Evolutionary conservation across 2,888 invertebrate genomes (phyloP).

Genomic region (Harpagoxenus sublaevis): DNA sequence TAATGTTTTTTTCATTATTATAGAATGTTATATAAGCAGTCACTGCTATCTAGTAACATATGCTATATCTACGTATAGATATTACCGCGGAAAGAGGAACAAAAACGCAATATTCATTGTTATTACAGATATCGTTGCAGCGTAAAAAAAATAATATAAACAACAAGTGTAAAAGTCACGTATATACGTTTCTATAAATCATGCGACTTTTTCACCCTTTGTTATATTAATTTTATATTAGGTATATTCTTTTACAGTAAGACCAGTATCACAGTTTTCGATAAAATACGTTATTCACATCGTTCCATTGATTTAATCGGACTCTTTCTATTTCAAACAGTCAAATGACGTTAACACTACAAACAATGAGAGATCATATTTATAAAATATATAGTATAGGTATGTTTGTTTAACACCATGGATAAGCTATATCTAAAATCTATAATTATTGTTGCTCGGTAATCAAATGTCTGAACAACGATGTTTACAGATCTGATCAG

Average conservation of each 20-base stretch:
- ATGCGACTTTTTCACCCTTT: background rate
- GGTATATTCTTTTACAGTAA: background rate
- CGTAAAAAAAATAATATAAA: background rate
- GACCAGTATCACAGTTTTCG: background rate
- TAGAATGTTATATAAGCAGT: background rate
- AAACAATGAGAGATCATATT: background rate
- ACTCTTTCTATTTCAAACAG: background rate
- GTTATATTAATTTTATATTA: background rate
- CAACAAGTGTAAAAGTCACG: background rate
- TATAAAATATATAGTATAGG: background rate
- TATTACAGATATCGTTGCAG: background rate
- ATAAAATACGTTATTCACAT: background rate
- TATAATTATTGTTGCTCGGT: background rate
- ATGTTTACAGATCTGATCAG: background rate
- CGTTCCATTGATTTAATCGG: background rate
- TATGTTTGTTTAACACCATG: background rate
- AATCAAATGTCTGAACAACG: conserved; percentile 19
- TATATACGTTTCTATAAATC: background rate
- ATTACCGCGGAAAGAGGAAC: background rate
- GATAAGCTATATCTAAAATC: conserved; percentile 20
- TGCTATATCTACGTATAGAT: background rate
- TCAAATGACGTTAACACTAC: background rate
- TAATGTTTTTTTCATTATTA: no score
- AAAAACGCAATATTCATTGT: background rate
- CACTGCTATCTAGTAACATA: background rate